Conservation (phyloP, 92 coral and sea anemone species). For the Palythoa grandiflora region DNA sequence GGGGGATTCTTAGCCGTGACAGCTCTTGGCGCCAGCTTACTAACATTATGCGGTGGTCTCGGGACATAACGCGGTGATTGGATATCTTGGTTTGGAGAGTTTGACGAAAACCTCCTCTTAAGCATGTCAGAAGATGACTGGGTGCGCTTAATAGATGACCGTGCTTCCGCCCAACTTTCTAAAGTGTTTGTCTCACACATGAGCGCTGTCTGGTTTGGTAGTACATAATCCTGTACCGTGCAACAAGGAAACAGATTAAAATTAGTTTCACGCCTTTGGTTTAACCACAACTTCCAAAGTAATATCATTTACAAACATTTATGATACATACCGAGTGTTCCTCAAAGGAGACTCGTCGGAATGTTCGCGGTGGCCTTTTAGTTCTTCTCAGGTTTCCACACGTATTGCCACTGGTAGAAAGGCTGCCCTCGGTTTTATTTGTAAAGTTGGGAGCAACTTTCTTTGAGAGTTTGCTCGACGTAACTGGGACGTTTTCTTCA, state of each 20-base stretch:
- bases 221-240: slow-evolving; percentile 67
- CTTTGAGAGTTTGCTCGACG: not conserved
- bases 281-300: too few relatives aligned
- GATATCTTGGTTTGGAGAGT: slow-evolving; percentile 32
- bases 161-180: slow-evolving; percentile 55
- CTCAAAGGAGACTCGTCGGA: slow-evolving; percentile 57
- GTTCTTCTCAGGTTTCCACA: slow-evolving; percentile 73
- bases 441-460: slow-evolving; percentile 7
- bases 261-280: not conserved
- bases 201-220: slow-evolving; percentile 80
- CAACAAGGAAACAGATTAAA: not conserved
- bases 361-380: slow-evolving; percentile 75
- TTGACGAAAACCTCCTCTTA: slow-evolving; percentile 56
- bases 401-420: not conserved
- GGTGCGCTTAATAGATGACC: slow-evolving; percentile 66
- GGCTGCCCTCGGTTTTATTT: not conserved
- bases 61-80: slow-evolving; percentile 54
- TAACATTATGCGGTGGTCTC: slow-evolving; percentile 54
- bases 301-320: too few relatives aligned
- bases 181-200: slow-evolving; percentile 60
- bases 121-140: slow-evolving; percentile 76
- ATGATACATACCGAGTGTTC: slow-evolving; percentile 28
- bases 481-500: not conserved
- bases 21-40: slow-evolving; percentile 71
- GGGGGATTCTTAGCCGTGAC: slow-evolving; percentile 55